Evolutionary conservation across 1,140 invertebrate species (phyloP), one percentile per base, ranked within the genome.

Genomic region (Orius insidiosus): DNA sequence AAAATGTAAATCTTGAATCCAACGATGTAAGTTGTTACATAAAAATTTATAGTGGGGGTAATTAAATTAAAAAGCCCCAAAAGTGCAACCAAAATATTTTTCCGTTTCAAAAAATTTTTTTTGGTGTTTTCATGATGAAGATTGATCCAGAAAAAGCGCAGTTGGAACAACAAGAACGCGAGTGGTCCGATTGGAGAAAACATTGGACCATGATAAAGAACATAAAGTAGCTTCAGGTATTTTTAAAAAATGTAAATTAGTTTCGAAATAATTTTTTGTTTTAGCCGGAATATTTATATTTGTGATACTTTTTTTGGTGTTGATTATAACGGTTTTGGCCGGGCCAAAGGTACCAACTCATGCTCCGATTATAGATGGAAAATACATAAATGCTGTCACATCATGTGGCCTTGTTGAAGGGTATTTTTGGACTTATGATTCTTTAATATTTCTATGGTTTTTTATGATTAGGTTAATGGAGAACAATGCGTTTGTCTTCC

Each of bases 341-440:
- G 65, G 66, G 60, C 62, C n/a, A 63, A 57, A 56, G 58, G 38
- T 54, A 55, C 5, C 55, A 57, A 57, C 39, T 43, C 59, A 58
- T 63, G 54, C 68, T 49, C 64, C 70, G 0, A 47, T 78, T n/a
- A 69, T 68, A 36, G 68, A 78, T 53, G 80, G 77, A n/a, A 74
- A 72, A 47, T 82, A 68, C 52, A 69, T 84, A 0, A 70, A 72
- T 19, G 75, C 82, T 0, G 68, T 77, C 15, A 85, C 82, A 9
- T 69, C 75, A 1, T 90, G 85, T 59, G 85, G 85, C 42, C 65
- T 63, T 8, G 76, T 87, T 13, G 72, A 85, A 64, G 85, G 85
- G 72, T 76, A 59, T 57, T 57, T 58, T 15, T 15, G 35, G 32
- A 46, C 38, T 49, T 45, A 9, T 45, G 42, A 14, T 15, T 11